Evolutionary conservation across 2,888 invertebrate genomes (phyloP).

Genomic region (Lymantria dispar): DNA sequence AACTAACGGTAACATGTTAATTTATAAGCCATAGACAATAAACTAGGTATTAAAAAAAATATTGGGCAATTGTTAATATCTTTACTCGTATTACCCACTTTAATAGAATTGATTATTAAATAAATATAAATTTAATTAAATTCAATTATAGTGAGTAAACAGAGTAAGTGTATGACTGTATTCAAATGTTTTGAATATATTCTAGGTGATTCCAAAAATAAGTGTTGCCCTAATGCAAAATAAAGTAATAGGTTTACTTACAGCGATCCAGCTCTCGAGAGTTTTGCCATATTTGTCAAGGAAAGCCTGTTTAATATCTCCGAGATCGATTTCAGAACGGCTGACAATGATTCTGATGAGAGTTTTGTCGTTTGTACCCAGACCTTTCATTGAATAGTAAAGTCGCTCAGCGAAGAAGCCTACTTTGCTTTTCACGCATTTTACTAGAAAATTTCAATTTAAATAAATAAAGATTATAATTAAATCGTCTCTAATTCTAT

Average conservation of each 20-base stretch:
- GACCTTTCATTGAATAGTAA: slow-evolving; percentile 94
- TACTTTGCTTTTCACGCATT: slow-evolving; percentile 94
- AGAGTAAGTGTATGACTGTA: not conserved
- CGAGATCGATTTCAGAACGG: slow-evolving; percentile 95
- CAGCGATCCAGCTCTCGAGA: slow-evolving; percentile 92
- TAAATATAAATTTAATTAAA: not conserved
- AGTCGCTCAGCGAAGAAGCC: slow-evolving; percentile 96
- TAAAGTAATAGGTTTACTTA: slow-evolving; percentile 73
- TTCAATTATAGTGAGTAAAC: not conserved
- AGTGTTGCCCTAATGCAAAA: slow-evolving; percentile 6
- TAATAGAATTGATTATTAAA: not conserved
- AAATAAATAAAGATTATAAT: not conserved
- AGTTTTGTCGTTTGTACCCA: slow-evolving; percentile 95
- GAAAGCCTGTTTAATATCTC: slow-evolving; percentile 96
- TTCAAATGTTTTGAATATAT: not conserved
- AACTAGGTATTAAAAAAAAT: not conserved
- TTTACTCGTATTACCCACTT: not conserved
- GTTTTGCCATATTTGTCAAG: slow-evolving; percentile 91
- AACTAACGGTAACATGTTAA: slow-evolving; percentile 15
- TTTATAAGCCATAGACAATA: not conserved
- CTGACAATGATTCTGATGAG: slow-evolving; percentile 95
- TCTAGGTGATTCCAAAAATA: slow-evolving; percentile 17
- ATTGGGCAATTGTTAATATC: not conserved
- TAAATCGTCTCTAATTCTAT: no score
- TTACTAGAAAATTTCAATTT: slow-evolving; percentile 80